These are phyloP conservation scores for Micronycteris hirsuta DNA, from an alignment of 2,113 vertebrate species.

Conservation along the genomic window DNA sequence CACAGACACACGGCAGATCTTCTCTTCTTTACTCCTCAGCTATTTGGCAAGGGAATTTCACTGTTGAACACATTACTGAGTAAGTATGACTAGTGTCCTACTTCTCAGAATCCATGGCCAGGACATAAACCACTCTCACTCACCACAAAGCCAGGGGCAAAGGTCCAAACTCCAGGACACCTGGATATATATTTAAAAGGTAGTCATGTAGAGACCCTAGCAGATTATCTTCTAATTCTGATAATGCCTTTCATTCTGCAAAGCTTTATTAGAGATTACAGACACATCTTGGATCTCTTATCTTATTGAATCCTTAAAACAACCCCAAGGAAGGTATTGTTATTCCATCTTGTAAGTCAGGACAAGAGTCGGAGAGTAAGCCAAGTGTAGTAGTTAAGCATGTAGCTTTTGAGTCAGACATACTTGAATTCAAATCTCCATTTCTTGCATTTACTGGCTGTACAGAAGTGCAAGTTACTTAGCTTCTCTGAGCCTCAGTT, in stretches of 20 bases:
- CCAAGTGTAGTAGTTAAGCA: not conserved
- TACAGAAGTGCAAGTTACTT: not conserved
- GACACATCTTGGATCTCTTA: not conserved
- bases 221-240: not conserved
- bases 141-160: slow-evolving; percentile 22
- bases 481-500: not conserved
- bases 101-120: not conserved
- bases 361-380: not conserved
- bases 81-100: not conserved
- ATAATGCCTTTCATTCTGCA: not conserved
- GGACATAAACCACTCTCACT: not conserved
- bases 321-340: not conserved
- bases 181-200: not conserved
- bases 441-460: not conserved
- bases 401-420: not conserved
- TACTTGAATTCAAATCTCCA: not conserved
- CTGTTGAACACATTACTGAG: not conserved
- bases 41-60: not conserved
- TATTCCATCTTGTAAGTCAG: not conserved
- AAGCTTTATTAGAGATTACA: not conserved
- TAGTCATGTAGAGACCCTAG: not conserved
- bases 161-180: not conserved
- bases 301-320: not conserved
- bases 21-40: not conserved
- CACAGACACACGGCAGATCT: not conserved